Base-by-base conservation (phyloP, 2,888 invertebrate genomes). In the Hirtodrosophila confusa region DNA sequence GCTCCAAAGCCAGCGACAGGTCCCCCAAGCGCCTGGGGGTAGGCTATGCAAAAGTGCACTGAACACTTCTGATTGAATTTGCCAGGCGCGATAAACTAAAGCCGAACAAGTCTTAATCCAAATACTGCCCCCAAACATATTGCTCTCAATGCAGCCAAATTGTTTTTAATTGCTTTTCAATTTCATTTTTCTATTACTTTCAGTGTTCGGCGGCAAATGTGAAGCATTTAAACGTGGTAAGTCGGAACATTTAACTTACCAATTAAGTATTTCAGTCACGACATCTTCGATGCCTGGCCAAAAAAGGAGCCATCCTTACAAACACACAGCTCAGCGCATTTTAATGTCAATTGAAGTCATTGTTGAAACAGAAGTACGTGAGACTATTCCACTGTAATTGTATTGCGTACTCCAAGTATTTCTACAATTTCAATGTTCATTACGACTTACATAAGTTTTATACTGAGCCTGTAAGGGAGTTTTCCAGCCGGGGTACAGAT, bases 41-140 rank as follows among this genome's bases (percentile, higher is more conserved):
- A 58, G 60, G 69, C 73, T 27, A 61, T 50, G 53, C 8, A 56
- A 73, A 69, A 36, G 48, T 17, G 70, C 58, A 60, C 39, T 44
- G 54, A 48, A 61, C 66, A 60, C 53, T 57, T 76, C 66, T 75
- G 76, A 75, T 73, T 73, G 45, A 72, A 73, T 73, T 71, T 53
- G 58, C 55, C 49, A 47, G 12, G 23, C n/a, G 47, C 50, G 9
- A 41, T 39, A 50, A 75, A 53, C 61, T 36, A 29, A 31, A 50
- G 43, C 31, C 35, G 45, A 36, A 43, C 48, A 48, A 49, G 41
- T 17, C 17, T 2, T 4, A 31, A 6, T 41, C 17, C 39, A 36
- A 51, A 35, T 44, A 23, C 10, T 5, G 3, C 44, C n/a, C 3
- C 41, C 17, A 17, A 33, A 36, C n/a, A 37, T 50, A 60, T 27